Evolutionary conservation across 2,113 vertebrate genomes (phyloP).

Genomic region (Onychostruthus taczanowskii): DNA sequence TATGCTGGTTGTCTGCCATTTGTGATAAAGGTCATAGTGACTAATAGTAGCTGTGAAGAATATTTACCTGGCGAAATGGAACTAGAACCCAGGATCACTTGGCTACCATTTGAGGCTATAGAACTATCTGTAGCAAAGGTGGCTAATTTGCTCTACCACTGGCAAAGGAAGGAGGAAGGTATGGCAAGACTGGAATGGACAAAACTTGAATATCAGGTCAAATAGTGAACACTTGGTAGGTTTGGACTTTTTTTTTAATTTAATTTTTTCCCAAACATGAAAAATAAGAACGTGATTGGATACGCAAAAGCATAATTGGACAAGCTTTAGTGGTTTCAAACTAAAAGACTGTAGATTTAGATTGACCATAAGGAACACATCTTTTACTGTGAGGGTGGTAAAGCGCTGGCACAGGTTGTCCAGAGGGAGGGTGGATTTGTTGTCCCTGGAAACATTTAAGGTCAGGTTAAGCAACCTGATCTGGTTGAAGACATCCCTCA

Average conservation of each 20-base stretch:
- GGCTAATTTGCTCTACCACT: background rate
- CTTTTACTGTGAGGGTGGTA: rapidly evolving
- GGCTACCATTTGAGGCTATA: background rate
- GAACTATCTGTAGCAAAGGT: background rate
- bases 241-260: background rate
- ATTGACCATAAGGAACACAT: background rate
- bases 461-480: background rate
- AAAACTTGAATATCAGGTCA: background rate
- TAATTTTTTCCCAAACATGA: background rate
- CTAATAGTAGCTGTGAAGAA: background rate
- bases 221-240: background rate
- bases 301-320: background rate
- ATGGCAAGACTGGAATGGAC: background rate
- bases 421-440: background rate
- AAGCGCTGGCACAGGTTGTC: background rate
- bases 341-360: background rate
- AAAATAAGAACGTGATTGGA: background rate
- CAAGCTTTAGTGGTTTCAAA: background rate
- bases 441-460: background rate
- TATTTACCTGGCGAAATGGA: background rate
- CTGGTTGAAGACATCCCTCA: background rate
- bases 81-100: background rate
- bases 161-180: background rate
- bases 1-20: background rate
- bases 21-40: background rate